Percentiles rank a stretch among this genome's conserved stretches.
These are phyloP conservation scores for Sericinus montela DNA, from an alignment of 2,888 invertebrate genomes.

Conservation along the genomic window DNA sequence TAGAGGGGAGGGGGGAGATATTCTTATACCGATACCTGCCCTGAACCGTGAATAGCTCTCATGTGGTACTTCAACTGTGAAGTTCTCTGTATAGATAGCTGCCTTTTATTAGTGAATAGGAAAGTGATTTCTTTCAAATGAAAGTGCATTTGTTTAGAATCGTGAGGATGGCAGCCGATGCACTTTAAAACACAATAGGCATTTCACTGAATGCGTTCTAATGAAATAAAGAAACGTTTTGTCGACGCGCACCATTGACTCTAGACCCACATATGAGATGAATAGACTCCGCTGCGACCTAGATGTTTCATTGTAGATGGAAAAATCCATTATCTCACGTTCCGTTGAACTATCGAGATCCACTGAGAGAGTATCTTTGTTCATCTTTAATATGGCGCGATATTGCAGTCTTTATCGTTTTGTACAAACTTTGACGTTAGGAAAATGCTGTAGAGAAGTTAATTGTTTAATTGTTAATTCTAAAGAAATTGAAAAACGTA, in stretches of 20 bases:
- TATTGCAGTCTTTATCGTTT: conserved; percentile 6
- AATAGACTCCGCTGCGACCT: conserved; percentile 15
- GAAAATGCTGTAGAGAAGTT: too few relatives aligned
- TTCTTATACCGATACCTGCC: too few relatives aligned
- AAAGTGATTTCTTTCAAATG: conserved; percentile 16
- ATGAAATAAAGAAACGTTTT: conserved; percentile 67
- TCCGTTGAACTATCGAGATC: conserved; percentile 14
- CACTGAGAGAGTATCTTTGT: conserved; percentile 3
- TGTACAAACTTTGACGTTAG: too few relatives aligned
- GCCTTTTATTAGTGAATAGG: conserved; percentile 12
- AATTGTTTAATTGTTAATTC: too few relatives aligned
- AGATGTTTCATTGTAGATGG: conserved; percentile 17
- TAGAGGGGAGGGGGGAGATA: too few relatives aligned
- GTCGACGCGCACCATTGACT: conserved; percentile 41
- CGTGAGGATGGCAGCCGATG: conserved; percentile 14
- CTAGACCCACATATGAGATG: conserved; percentile 32
- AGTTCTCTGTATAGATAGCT: neutral
- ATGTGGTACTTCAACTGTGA: too few relatives aligned
- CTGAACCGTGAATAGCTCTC: too few relatives aligned
- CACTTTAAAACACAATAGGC: conserved; percentile 18
- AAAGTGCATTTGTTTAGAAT: conserved; percentile 19
- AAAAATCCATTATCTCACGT: conserved; percentile 19
- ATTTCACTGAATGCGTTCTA: conserved; percentile 35
- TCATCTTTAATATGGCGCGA: conserved; percentile 11
- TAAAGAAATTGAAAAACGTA: too few relatives aligned